phyloP scores from a whole-genome alignment of 2,888 invertebrate genomes.

The Cephus runcator region DNA sequence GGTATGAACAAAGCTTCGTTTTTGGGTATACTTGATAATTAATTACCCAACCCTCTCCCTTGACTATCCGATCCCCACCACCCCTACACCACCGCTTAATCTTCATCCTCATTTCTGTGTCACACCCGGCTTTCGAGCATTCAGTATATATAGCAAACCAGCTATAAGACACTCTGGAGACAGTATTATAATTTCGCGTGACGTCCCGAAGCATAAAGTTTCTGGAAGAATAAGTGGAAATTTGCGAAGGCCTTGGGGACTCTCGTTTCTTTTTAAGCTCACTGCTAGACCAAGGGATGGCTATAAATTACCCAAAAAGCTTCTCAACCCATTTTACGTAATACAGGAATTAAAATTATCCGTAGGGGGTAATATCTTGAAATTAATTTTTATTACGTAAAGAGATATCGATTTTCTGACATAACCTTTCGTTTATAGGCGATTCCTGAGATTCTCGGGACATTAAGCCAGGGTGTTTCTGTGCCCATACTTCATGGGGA shows the following conservation, averaged over 20 bases:
- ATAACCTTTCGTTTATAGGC: background rate
- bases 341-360: background rate
- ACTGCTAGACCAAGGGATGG: background rate
- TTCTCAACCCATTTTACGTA: background rate
- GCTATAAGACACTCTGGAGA: background rate
- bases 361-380: background rate
- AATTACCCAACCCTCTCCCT: background rate
- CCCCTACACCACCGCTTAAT: background rate
- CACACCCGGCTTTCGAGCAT: background rate
- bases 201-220: conserved; percentile 1
- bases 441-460: background rate
- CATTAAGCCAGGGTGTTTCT: background rate
- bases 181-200: background rate
- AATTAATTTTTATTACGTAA: too few relatives aligned
- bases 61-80: background rate
- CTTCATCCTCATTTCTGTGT: conserved; percentile 3
- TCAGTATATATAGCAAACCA: background rate
- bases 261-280: background rate
- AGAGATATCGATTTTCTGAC: background rate
- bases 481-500: background rate
- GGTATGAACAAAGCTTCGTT: background rate
- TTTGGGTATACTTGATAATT: background rate
- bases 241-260: background rate
- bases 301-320: background rate
- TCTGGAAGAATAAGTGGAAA: background rate